These are phyloP conservation scores for Ophion ellenae DNA, from an alignment of 2,888 invertebrate genomes.

Conservation along the genomic window DNA sequence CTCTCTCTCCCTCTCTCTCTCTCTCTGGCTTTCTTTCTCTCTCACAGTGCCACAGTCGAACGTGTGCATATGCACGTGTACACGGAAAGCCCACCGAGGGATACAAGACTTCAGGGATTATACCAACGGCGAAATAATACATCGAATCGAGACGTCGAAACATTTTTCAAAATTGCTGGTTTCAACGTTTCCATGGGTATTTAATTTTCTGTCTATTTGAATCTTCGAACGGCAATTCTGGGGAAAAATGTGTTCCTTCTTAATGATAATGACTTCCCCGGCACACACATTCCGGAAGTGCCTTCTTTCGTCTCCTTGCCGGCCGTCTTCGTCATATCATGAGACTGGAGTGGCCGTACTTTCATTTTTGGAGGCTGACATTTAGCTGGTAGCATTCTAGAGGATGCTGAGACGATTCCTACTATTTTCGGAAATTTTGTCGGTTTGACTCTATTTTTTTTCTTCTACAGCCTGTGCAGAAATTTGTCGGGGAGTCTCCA, in stretches of 20 bases:
- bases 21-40: neutral
- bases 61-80: slow-evolving; percentile 59
- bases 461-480: too few species aligned
- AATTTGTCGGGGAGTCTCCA: too few species aligned
- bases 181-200: neutral
- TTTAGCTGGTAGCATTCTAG: too few species aligned
- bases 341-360: too few species aligned
- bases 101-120: slow-evolving; percentile 50
- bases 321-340: too few species aligned
- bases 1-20: slow-evolving; percentile 2
- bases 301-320: too few species aligned
- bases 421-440: too few species aligned
- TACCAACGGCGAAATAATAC: slow-evolving; percentile 44
- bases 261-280: too few species aligned
- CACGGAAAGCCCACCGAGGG: neutral
- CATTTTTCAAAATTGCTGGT: neutral
- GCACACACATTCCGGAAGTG: too few species aligned
- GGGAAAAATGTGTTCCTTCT: neutral
- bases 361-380: too few species aligned
- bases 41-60: slow-evolving; percentile 12
- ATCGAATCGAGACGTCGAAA: slow-evolving; percentile 16
- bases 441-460: too few species aligned
- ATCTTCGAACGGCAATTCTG: neutral
- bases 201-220: neutral
- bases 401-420: too few species aligned